A percentile compares a stretch with the other conserved stretches of the same genome.
Conservation (phyloP, 2,797 vertebrate species). For the Acanthurus tractus region DNA sequence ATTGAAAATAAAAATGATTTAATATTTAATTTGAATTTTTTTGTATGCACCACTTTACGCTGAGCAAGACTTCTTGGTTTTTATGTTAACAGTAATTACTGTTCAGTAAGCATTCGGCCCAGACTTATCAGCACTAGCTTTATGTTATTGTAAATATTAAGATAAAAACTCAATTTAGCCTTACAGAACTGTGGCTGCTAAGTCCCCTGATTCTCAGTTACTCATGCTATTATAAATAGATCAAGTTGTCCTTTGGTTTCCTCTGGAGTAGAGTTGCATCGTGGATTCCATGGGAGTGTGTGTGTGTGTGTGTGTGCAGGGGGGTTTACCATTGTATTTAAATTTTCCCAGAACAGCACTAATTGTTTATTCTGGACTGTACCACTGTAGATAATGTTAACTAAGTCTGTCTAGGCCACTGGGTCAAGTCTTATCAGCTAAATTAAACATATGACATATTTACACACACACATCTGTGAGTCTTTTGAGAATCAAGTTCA, state of each 20-base stretch:
- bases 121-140: background rate
- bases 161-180: constrained; percentile 11
- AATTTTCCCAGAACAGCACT: constrained; percentile 26
- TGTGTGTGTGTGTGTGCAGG: background rate
- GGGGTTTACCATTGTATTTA: constrained; percentile 37
- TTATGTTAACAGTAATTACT: background rate
- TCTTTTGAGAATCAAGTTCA: constrained; percentile 8
- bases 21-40: no score
- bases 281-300: constrained; percentile 40
- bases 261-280: constrained; percentile 49
- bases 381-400: constrained; percentile 43
- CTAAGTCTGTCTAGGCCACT: constrained; percentile 42
- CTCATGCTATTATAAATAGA: constrained; percentile 67
- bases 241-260: constrained; percentile 58
- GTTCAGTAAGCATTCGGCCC: constrained; percentile 16
- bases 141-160: constrained; percentile 32
- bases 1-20: no score
- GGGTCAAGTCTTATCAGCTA: constrained; percentile 60
- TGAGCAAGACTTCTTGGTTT: no score
- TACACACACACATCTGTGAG: constrained; percentile 31
- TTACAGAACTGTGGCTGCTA: constrained; percentile 25
- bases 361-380: constrained; percentile 43
- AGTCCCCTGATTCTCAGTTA: constrained; percentile 62
- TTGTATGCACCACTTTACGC: no score
- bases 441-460: constrained; percentile 46